Percentiles rank a stretch among this genome's conserved stretches.
These are phyloP conservation scores for Chiloscyllium plagiosum DNA, from an alignment of 2,113 vertebrate species.

Conservation along the genomic window DNA sequence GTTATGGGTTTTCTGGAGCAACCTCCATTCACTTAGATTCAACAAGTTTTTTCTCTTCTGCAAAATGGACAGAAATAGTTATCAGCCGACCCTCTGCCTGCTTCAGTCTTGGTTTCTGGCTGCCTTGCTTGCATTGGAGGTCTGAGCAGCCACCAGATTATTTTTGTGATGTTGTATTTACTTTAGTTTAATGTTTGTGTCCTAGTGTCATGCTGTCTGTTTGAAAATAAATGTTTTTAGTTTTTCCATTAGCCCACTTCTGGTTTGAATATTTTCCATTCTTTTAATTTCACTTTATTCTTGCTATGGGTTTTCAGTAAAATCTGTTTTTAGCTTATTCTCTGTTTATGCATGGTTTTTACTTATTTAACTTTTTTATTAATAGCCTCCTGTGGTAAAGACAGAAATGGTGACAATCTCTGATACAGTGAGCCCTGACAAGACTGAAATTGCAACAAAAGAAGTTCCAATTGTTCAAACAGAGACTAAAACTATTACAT, in stretches of 20 bases:
- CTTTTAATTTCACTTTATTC: slow-evolving; percentile 41
- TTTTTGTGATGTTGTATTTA: background rate
- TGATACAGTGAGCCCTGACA: slow-evolving; percentile 84
- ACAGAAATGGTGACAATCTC: slow-evolving; percentile 99
- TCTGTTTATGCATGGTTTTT: slow-evolving; percentile 43
- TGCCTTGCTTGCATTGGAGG: slow-evolving; percentile 47
- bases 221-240: slow-evolving; percentile 3
- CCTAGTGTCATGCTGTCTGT: background rate
- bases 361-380: slow-evolving; percentile 52
- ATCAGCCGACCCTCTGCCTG: slow-evolving; percentile 51
- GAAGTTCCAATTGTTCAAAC: slow-evolving; percentile 99
- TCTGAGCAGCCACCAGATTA: slow-evolving; percentile 40
- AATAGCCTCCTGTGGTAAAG: slow-evolving; percentile 95
- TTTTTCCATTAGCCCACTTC: background rate
- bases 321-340: background rate
- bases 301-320: slow-evolving; percentile 38
- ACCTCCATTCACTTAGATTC: background rate
- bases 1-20: slow-evolving; percentile 44
- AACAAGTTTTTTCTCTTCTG: background rate
- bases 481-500: slow-evolving; percentile 99
- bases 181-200: background rate
- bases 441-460: slow-evolving; percentile 94
- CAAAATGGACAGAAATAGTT: background rate
- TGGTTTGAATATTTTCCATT: background rate
- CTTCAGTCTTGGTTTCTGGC: slow-evolving; percentile 49